Base-by-base conservation (phyloP, 2,113 vertebrate genomes). In the Leucopternis melanops region DNA sequence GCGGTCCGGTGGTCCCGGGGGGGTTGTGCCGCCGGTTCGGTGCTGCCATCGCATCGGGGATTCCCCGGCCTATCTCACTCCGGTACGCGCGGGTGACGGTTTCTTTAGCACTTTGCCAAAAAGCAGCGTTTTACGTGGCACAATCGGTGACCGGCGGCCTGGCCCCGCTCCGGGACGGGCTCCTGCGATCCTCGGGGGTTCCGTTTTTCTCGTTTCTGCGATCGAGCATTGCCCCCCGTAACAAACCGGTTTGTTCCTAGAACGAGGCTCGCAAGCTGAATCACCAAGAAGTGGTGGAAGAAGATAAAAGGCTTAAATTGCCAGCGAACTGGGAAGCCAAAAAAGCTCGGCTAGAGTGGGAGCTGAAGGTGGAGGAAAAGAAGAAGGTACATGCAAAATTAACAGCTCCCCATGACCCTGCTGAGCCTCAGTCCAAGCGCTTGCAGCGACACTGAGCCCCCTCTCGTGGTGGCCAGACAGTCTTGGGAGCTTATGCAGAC, bases 321-420 rank as follows among this genome's bases (percentile, higher is more conserved):
- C 99, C 99, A 4, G 40, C 98, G 0, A 99, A 99, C 95, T 99
- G 99, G 99, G 99, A 99, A 93, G 99, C 99, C 9, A 99, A 99
- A 90, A 99, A 99, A 89, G 98, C 99, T 16, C 98, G 99, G 29
- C 98, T 99, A 91, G 99, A 99, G 86, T 99, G 99, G 98, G 98
- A 99, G 72, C 97, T 99, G 6, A 94, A 98, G 54, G 99, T 98
- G 84, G 98, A 98, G 83, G 97, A 99, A 38, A 99, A 98, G 98
- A 99, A 99, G 93, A 99, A 98, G 98, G 99, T 98, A 52, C 86
- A 45, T 1, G 1, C 9, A 8, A 3, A 8, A 1, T 11, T 12
- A 4, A 4, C 20, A 59, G 59, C 25, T 19, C 16, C 25, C 36
- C 2, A 0, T 10, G 13, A 5, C n/a, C 18, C 13, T 10, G 23